Conservation (phyloP, 2,113 vertebrate genomes). For the Perca schrenkii region DNA sequence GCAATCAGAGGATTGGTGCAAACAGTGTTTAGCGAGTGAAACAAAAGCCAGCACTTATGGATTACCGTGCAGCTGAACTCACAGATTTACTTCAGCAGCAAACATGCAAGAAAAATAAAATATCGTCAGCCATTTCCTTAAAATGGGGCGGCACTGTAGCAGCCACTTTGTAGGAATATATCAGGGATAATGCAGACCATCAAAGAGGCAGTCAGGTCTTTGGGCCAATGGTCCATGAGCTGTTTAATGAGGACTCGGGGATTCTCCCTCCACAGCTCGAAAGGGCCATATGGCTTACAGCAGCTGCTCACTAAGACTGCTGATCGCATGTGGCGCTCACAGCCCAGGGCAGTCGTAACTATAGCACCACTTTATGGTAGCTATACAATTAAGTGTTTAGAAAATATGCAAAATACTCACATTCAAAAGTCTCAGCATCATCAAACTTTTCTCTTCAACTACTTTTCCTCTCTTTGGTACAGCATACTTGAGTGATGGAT, state of each 20-base stretch:
- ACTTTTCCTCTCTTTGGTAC: constrained; percentile 7
- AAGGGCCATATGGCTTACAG: constrained; percentile 79
- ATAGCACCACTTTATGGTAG: constrained; percentile 60
- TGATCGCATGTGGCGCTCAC: constrained; percentile 67
- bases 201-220: constrained; percentile 64
- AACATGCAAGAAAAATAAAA: constrained; percentile 33
- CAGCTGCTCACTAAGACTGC: constrained; percentile 74
- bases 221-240: constrained; percentile 78
- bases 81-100: constrained; percentile 16
- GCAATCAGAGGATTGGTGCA: neutral
- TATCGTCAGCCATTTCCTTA: constrained; percentile 25
- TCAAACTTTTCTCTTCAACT: constrained; percentile 33
- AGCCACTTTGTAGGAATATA: constrained; percentile 59
- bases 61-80: neutral
- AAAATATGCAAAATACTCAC: constrained; percentile 64
- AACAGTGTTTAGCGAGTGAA: neutral
- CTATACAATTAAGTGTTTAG: constrained; percentile 55
- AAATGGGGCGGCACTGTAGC: constrained; percentile 29
- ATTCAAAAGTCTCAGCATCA: constrained; percentile 41
- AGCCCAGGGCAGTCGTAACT: constrained; percentile 63
- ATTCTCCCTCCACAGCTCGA: constrained; percentile 69
- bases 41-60: neutral
- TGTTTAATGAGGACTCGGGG: constrained; percentile 73
- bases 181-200: constrained; percentile 66
- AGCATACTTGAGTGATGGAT: constrained; percentile 2